Percentiles rank a stretch among this genome's conserved stretches.
Conservation (phyloP, 2,113 vertebrate species). For the Dascyllus trimaculatus region DNA sequence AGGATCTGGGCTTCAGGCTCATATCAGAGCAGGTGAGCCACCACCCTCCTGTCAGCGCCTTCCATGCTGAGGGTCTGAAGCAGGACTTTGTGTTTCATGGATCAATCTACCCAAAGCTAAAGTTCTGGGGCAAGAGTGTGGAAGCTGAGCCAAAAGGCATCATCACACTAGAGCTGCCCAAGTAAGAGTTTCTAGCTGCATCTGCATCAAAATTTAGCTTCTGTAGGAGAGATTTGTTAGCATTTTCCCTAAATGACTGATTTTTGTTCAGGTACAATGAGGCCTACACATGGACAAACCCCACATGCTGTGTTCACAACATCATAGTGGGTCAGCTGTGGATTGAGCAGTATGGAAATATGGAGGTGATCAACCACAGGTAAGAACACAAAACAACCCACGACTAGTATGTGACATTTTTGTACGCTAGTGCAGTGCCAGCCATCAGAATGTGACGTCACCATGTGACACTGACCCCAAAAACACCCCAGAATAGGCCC, state of each 20-base stretch:
- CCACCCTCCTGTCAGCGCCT: conserved; percentile 96
- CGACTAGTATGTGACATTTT: not conserved
- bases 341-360: conserved; percentile 97
- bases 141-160: conserved; percentile 97
- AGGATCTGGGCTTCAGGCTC: conserved; percentile 96
- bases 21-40: conserved; percentile 99
- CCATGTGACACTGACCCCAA: too few species aligned
- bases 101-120: conserved; percentile 98
- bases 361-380: conserved; percentile 97
- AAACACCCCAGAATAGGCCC: too few species aligned
- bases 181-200: conserved; percentile 84
- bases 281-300: conserved; percentile 98
- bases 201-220: not conserved
- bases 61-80: conserved; percentile 95
- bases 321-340: conserved; percentile 99
- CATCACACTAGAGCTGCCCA: conserved; percentile 97
- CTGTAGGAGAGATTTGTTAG: not conserved
- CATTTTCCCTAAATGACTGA: not conserved
- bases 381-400: conserved; percentile 63
- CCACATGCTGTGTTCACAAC: conserved; percentile 98
- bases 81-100: conserved; percentile 97
- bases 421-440: too few species aligned
- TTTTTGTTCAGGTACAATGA: conserved; percentile 87
- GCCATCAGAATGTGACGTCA: too few species aligned
- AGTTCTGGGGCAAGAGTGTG: conserved; percentile 99